Evolutionary conservation across 2,797 vertebrate genomes (phyloP).

Genomic region (Amniataba percoides): DNA sequence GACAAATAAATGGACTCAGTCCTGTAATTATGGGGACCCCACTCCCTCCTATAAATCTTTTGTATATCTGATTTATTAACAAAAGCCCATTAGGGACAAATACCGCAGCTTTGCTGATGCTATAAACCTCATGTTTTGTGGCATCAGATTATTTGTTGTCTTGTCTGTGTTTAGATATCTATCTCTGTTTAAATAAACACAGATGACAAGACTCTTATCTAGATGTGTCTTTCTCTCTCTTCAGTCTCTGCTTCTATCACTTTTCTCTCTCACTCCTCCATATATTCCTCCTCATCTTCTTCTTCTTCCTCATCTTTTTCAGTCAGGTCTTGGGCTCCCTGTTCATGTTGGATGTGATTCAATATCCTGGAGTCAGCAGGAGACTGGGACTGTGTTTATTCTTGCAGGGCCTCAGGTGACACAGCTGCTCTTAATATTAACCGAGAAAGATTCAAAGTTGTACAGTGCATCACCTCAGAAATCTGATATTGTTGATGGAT

Average conservation of each 20-base stretch:
- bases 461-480: constrained; percentile 24
- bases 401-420: constrained; percentile 69
- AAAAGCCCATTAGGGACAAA: constrained; percentile 19
- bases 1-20: constrained; percentile 32
- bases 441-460: constrained; percentile 29
- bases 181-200: constrained; percentile 8
- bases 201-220: constrained; percentile 23
- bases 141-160: constrained; percentile 1
- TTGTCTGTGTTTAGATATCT: constrained; percentile 16
- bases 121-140: constrained; percentile 5
- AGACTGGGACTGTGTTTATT: constrained; percentile 65
- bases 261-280: constrained; percentile 2
- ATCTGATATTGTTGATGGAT: constrained; percentile 21
- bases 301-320: constrained; percentile 2
- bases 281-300: background rate
- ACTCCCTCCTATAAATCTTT: background rate
- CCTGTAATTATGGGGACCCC: background rate
- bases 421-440: constrained; percentile 70
- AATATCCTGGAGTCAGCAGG: constrained; percentile 48
- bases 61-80: constrained; percentile 25
- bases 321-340: background rate
- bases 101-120: background rate
- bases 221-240: background rate
- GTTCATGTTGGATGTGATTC: constrained; percentile 53
- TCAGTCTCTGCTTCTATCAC: constrained; percentile 3